Conservation (phyloP, 30 jellyfish, hydroid and myxozoan genomes). For the Turritopsis rubra region DNA sequence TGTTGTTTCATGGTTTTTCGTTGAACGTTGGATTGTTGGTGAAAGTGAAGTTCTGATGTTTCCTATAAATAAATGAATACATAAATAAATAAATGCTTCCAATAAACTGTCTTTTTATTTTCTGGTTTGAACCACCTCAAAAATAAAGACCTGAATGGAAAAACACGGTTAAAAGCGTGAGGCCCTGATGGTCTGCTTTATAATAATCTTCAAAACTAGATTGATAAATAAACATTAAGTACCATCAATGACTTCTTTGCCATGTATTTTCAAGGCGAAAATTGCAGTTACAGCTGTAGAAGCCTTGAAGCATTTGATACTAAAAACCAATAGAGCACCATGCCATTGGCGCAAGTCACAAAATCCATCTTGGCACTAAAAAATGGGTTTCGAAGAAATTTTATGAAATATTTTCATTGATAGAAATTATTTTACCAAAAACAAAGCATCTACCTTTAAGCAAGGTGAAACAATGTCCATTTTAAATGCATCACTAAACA, state of each 20-base stretch:
- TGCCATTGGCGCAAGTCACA: neutral
- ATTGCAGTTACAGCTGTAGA: neutral
- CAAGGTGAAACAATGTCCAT: neutral
- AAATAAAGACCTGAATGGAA: too few species aligned
- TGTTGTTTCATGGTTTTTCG: neutral
- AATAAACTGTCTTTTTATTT: too few species aligned
- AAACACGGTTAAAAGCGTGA: too few species aligned
- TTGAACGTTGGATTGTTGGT: neutral
- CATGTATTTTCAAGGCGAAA: neutral
- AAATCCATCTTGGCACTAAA: neutral
- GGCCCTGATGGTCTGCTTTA: too few species aligned
- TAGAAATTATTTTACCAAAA: too few species aligned
- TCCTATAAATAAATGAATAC: neutral
- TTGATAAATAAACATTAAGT: too few species aligned
- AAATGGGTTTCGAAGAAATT: too few species aligned
- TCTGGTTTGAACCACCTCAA: too few species aligned
- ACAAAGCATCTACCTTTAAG: neutral
- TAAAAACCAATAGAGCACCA: neutral
- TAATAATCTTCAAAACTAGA: too few species aligned
- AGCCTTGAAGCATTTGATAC: neutral
- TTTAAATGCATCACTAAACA: neutral
- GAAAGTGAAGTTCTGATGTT: neutral
- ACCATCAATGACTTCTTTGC: neutral
- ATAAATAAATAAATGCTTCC: too few species aligned
- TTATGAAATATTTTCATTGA: too few species aligned